phyloP scores from a whole-genome alignment of 1,140 invertebrate genomes.

The Asbolus verrucosus region DNA sequence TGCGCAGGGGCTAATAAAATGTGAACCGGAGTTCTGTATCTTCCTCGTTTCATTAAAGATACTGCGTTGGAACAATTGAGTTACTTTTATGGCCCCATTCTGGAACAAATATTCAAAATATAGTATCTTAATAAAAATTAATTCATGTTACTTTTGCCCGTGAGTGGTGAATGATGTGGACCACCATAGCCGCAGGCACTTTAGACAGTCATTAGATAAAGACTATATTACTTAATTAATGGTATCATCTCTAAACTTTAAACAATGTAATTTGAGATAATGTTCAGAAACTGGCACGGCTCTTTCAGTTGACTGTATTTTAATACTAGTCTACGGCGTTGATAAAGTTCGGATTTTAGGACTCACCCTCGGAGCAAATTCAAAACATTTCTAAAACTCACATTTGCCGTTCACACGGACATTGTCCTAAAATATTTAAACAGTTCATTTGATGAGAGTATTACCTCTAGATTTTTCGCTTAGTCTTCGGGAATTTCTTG shows the following conservation, averaged over 20 bases:
- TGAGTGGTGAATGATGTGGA: background rate
- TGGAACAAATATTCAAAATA: slow-evolving; percentile 18
- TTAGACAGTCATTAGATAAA: background rate
- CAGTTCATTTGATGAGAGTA: background rate
- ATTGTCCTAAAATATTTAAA: slow-evolving; percentile 20
- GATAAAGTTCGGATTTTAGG: background rate
- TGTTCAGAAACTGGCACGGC: background rate
- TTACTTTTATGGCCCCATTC: slow-evolving; percentile 24
- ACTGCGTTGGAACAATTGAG: slow-evolving; percentile 23
- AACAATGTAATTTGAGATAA: slow-evolving; percentile 6
- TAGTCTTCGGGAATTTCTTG: background rate
- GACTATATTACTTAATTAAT: slow-evolving; percentile 24
- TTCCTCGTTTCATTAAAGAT: slow-evolving; percentile 29
- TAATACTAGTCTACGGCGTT: background rate
- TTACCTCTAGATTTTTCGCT: background rate
- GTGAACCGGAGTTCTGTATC: slow-evolving; percentile 20
- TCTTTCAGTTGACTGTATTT: background rate
- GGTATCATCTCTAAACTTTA: slow-evolving; percentile 6
- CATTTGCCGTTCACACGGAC: background rate
- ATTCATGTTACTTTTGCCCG: background rate
- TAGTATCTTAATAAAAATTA: slow-evolving; percentile 24
- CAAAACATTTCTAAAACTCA: slow-evolving; percentile 19
- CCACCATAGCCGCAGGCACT: no score
- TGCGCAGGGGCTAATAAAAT: slow-evolving; percentile 16
- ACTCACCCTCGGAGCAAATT: background rate